Percentiles rank a stretch among this genome's conserved stretches.
Evolutionary conservation across 1,140 invertebrate genomes (phyloP).

Genomic region (Drosophila erecta): DNA sequence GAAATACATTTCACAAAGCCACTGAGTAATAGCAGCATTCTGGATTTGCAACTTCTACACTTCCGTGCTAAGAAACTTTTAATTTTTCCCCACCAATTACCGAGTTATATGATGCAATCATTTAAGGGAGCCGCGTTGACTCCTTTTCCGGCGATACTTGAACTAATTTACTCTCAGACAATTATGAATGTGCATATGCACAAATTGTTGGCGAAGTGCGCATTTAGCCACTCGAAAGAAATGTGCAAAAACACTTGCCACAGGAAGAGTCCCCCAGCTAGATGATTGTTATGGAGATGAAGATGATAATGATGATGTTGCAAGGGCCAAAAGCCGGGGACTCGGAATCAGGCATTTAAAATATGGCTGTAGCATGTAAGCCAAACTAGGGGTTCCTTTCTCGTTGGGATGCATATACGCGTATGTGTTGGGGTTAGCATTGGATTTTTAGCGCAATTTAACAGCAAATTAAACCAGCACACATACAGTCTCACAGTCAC

Average conservation of each 20-base stretch:
- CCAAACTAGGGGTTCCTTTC: constrained; percentile 5
- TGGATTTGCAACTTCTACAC: constrained; percentile 1
- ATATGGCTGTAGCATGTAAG: constrained; percentile 14
- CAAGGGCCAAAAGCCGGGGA: not conserved
- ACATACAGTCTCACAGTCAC: constrained; percentile 21
- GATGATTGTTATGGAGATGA: constrained; percentile 17
- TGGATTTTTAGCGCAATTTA: constrained; percentile 77
- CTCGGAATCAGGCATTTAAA: constrained; percentile 15
- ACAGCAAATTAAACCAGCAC: constrained; percentile 71
- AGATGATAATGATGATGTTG: constrained; percentile 33
- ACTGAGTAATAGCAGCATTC: not conserved
- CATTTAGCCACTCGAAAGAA: constrained; percentile 45
- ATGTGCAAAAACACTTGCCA: constrained; percentile 36
- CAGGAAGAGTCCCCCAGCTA: constrained; percentile 1
- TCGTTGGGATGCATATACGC: constrained; percentile 9
- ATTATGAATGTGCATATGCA: constrained; percentile 51
- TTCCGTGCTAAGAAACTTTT: constrained; percentile 7
- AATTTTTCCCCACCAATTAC: constrained; percentile 11
- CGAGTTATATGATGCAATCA: not conserved
- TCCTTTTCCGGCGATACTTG: constrained; percentile 23
- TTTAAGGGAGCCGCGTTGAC: constrained; percentile 2
- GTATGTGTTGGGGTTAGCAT: constrained; percentile 39
- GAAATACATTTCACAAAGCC: not conserved
- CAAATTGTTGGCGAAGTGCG: constrained; percentile 44
- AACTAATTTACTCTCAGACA: constrained; percentile 62